Evolutionary conservation across 2,113 vertebrate species (phyloP).

Genomic region (Clarias macrocephalus): DNA sequence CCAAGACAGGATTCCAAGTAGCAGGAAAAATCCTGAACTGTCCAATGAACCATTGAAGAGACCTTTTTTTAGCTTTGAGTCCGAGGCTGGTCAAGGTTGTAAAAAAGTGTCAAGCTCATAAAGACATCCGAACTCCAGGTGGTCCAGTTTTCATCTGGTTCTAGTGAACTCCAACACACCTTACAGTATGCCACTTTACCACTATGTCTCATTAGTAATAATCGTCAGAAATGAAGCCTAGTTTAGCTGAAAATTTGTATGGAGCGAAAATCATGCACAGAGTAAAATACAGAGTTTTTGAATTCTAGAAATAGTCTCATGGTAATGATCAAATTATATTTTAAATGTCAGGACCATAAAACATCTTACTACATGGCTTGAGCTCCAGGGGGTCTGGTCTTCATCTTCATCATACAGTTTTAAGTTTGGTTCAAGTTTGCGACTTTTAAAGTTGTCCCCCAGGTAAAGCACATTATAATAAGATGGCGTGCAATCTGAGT

Average conservation of each 20-base stretch:
- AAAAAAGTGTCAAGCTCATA: not conserved
- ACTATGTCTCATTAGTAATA: not conserved
- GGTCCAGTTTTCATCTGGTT: slow-evolving; percentile 20
- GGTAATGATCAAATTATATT: not conserved
- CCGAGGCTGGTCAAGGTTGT: not conserved
- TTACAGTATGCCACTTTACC: not conserved
- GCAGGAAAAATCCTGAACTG: not conserved
- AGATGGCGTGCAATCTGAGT: not conserved
- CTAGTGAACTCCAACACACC: not conserved
- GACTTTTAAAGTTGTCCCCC: slow-evolving; percentile 62
- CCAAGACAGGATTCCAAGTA: not conserved
- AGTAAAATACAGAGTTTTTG: not conserved
- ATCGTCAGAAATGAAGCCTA: not conserved
- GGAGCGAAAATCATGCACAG: not conserved
- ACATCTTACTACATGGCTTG: not conserved
- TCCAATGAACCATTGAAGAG: not conserved
- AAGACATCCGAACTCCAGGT: not conserved
- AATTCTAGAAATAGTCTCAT: not conserved
- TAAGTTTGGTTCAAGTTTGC: slow-evolving; percentile 49
- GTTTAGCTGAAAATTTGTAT: not conserved
- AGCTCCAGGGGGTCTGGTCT: not conserved
- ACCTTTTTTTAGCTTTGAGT: not conserved
- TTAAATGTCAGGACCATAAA: not conserved
- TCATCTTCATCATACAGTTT: not conserved
- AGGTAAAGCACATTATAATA: not conserved